phyloP scores from a whole-genome alignment of 23 tunicate genomes.

The Diplosoma virens region DNA sequence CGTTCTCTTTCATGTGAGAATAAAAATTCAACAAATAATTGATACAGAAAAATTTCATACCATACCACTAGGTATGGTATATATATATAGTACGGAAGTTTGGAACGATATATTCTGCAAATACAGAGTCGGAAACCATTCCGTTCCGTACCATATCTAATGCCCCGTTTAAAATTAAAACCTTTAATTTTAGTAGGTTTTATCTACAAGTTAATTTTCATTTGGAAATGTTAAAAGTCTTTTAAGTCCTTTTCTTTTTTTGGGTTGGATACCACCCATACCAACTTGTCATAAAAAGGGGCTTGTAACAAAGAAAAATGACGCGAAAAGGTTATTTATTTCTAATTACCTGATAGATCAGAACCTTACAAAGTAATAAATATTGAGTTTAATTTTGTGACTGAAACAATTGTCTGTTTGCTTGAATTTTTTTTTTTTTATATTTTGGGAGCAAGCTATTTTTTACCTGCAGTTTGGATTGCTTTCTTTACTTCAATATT shows the following conservation, averaged over 20 bases:
- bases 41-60: no score
- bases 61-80: no score
- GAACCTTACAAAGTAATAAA: no score
- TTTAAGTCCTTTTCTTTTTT: not conserved
- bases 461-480: not conserved
- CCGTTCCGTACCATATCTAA: no score
- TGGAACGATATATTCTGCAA: no score
- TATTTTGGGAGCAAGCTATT: conserved; percentile 1
- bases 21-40: no score
- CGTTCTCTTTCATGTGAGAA: no score
- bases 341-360: not conserved
- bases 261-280: not conserved
- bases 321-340: not conserved
- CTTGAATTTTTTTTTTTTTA: not conserved
- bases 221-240: not conserved
- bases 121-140: no score
- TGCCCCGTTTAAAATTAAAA: no score
- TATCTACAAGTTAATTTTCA: no score
- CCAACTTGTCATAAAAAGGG: not conserved
- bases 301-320: conserved; percentile 7
- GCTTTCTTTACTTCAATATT: not conserved
- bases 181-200: no score
- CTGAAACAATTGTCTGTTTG: not conserved
- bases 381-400: not conserved
- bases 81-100: no score